Evolutionary conservation across 1,140 invertebrate genomes (phyloP).

Genomic region (Laupala kohalensis): DNA sequence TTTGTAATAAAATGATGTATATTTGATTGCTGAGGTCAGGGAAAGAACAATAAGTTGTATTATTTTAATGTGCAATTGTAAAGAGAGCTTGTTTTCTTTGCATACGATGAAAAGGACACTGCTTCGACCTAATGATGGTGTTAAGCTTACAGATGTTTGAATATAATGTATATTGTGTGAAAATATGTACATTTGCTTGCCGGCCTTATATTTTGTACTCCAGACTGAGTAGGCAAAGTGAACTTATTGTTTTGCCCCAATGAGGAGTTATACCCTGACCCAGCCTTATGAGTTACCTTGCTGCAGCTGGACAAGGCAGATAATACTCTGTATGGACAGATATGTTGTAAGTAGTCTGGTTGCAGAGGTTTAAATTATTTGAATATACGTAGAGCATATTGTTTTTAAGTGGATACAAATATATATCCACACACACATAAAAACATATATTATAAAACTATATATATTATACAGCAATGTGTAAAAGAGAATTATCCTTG

Average conservation of each 20-base stretch:
- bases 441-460: not conserved
- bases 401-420: constrained; percentile 1
- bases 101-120: not conserved
- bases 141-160: not conserved
- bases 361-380: constrained; percentile 13
- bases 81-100: not conserved
- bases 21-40: constrained; percentile 1
- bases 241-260: not conserved
- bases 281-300: not conserved
- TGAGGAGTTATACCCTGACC: not conserved
- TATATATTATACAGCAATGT: not conserved
- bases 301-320: not conserved
- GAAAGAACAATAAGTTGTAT: not conserved
- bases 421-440: not conserved
- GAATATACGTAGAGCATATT: constrained; percentile 5
- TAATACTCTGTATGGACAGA: not conserved
- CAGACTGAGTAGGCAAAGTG: not conserved
- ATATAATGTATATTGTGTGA: not conserved
- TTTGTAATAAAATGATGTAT: constrained; percentile 6
- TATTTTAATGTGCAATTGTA: not conserved
- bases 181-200: not conserved
- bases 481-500: not conserved
- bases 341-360: not conserved
- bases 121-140: not conserved
- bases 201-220: not conserved